Base-by-base conservation (phyloP, 1,140 invertebrate species). In the Caerostris darwini region DNA sequence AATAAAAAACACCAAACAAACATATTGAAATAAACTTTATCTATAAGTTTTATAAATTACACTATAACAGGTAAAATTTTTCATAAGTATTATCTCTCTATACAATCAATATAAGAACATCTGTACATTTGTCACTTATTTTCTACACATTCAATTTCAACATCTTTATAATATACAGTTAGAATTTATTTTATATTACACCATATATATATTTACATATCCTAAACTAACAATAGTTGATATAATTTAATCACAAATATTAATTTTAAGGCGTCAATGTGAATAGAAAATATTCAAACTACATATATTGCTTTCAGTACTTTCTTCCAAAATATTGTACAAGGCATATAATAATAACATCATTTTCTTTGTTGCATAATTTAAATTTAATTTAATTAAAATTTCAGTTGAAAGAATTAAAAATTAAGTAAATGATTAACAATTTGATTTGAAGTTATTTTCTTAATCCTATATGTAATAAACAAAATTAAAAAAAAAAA, bases 41-140 rank as follows among this genome's bases (percentile, higher is more conserved):
- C 87, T 89, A 89, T 53, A 71, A 54, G 50, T 61, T 87, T 67
- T 54, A 69, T 89, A 89, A 89, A 67, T 69, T 87, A 54, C 61
- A 89, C 87, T 89, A 89, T 89, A 69, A 89, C 87, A 89, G 87
- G 34, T 89, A 89, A 89, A 89, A 89, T 89, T 64, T 89, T 58
- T 83, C 58, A 17, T 54, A 71, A 56, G 59, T 64, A 64, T 89
- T 64, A 64, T 89, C 61, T 64, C 34, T 89, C 61, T 89, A 89
- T 69, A 89, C 87, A 89, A 69, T 57, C 61, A 89, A 64, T 64
- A 17, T 50, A 89, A 87, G 85, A 87, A 87, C 85, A 87, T 14
- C 87, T 89, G 87, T 89, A 89, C 87, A 89, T 67, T 69, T 87
- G n/a, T 54, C 19, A 56, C 56, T 64, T 69, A 54, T 56, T 17